A percentile compares a stretch with the other conserved stretches of the same genome.
phyloP scores from a whole-genome alignment of 1,140 invertebrate species.

The Euwallacea fornicatus region DNA sequence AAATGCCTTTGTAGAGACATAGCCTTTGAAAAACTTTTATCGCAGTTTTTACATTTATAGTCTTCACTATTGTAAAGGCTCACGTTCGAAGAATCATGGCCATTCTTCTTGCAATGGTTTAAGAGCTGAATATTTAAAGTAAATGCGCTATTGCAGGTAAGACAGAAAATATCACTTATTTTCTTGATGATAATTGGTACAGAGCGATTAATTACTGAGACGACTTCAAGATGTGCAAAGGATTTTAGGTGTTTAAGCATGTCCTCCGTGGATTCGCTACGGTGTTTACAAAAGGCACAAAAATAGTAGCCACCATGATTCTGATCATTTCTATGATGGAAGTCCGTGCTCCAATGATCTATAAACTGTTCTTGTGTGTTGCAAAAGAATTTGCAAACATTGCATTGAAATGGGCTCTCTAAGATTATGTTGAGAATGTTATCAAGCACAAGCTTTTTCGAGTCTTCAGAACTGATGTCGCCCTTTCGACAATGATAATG shows the following conservation, averaged over 20 bases:
- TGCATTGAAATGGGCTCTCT: conserved; percentile 82
- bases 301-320: conserved; percentile 62
- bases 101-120: conserved; percentile 60
- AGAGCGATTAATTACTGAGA: conserved; percentile 73
- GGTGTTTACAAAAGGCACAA: conserved; percentile 76
- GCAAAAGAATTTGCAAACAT: conserved; percentile 80
- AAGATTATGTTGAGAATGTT: conserved; percentile 76
- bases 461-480: conserved; percentile 56
- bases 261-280: conserved; percentile 63
- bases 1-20: conserved; percentile 69
- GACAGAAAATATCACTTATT: conserved; percentile 63
- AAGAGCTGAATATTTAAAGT: conserved; percentile 71
- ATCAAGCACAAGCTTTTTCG: conserved; percentile 66
- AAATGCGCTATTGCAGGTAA: conserved; percentile 64
- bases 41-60: conserved; percentile 59
- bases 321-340: conserved; percentile 59
- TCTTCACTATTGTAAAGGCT: conserved; percentile 24
- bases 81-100: conserved; percentile 52
- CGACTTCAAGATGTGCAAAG: conserved; percentile 68
- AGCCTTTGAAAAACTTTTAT: conserved; percentile 60
- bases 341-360: conserved; percentile 70
- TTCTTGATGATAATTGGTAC: conserved; percentile 78
- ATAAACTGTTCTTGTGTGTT: conserved; percentile 74
- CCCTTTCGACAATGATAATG: conserved; percentile 78
- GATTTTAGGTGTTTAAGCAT: conserved; percentile 73